Percentiles rank a stretch among this genome's conserved stretches.
phyloP scores from a whole-genome alignment of 53 echinoderm and acorn worm species.

The Actinopyga echinites region DNA sequence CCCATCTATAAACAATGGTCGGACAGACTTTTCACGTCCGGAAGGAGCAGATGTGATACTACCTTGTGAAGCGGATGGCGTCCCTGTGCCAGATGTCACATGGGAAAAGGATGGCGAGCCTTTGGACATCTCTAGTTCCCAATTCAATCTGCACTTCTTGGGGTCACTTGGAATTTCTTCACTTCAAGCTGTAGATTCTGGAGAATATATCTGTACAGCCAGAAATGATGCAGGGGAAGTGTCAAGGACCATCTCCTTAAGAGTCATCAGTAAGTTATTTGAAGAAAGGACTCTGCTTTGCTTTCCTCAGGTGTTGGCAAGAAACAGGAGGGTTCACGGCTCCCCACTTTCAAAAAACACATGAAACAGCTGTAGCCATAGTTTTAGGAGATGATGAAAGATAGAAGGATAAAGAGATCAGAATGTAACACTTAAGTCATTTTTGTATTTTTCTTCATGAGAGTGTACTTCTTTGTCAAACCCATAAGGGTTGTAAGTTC shows the following conservation, averaged over 20 bases:
- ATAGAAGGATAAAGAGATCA: too few species aligned
- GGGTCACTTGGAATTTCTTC: constrained; percentile 74
- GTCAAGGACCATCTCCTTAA: constrained; percentile 52
- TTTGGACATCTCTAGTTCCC: constrained; percentile 51
- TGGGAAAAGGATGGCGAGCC: constrained; percentile 87
- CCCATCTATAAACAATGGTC: constrained; percentile 78
- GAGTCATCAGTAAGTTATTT: constrained; percentile 72
- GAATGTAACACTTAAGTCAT: too few species aligned
- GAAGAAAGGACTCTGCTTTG: neutral
- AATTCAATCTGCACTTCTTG: constrained; percentile 60
- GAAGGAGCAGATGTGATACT: constrained; percentile 68
- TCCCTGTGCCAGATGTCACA: constrained; percentile 73
- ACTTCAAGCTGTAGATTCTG: constrained; percentile 58
- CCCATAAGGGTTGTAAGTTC: too few species aligned
- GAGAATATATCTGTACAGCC: constrained; percentile 72
- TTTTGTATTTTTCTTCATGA: too few species aligned
- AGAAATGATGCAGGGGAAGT: constrained; percentile 75
- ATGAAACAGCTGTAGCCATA: too few species aligned
- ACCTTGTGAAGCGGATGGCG: constrained; percentile 84
- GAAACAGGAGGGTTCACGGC: too few species aligned
- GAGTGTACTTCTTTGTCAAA: too few species aligned
- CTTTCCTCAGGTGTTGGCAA: neutral
- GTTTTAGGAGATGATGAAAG: too few species aligned
- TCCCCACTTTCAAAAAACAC: too few species aligned
- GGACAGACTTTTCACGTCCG: constrained; percentile 48